A percentile compares a stretch with the other conserved stretches of the same genome.
These are phyloP conservation scores for Sibirionetta formosa DNA, from an alignment of 2,797 vertebrate species.

Conservation along the genomic window DNA sequence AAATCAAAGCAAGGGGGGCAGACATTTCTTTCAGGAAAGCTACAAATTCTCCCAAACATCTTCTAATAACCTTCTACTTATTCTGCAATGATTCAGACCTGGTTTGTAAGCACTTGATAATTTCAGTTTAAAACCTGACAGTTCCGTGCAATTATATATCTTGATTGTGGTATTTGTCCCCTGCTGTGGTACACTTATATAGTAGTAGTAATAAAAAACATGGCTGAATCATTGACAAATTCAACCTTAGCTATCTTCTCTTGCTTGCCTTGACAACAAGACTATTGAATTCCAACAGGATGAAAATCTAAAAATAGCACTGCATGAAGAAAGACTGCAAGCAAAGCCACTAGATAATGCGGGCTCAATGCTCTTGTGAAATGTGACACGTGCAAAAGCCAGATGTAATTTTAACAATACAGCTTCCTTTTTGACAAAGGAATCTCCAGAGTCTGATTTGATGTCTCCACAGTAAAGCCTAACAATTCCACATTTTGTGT, in stretches of 20 bases:
- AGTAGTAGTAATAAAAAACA: conserved; percentile 36
- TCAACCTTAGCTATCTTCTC: conserved; percentile 56
- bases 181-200: neutral
- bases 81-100: neutral
- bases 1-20: neutral
- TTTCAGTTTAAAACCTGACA: conserved; percentile 15
- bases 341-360: conserved; percentile 64
- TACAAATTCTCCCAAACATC: neutral
- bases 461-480: conserved; percentile 63
- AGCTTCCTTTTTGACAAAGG: conserved; percentile 62
- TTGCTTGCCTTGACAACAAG: conserved; percentile 73
- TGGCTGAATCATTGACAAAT: conserved; percentile 79
- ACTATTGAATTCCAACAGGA: conserved; percentile 71
- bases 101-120: neutral
- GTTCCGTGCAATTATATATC: neutral
- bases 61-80: neutral
- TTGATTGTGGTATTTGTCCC: conserved; percentile 12
- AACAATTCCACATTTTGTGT: conserved; percentile 70
- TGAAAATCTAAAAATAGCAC: conserved; percentile 77
- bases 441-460: conserved; percentile 73
- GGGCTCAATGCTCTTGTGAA: conserved; percentile 58
- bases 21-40: neutral
- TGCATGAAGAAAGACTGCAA: conserved; percentile 57
- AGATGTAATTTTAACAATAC: conserved; percentile 72
- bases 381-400: conserved; percentile 66